Percentiles rank a stretch among this genome's conserved stretches.
These are phyloP conservation scores for Geophilus truncorum DNA, from an alignment of 2,888 invertebrate genomes.

Conservation along the genomic window DNA sequence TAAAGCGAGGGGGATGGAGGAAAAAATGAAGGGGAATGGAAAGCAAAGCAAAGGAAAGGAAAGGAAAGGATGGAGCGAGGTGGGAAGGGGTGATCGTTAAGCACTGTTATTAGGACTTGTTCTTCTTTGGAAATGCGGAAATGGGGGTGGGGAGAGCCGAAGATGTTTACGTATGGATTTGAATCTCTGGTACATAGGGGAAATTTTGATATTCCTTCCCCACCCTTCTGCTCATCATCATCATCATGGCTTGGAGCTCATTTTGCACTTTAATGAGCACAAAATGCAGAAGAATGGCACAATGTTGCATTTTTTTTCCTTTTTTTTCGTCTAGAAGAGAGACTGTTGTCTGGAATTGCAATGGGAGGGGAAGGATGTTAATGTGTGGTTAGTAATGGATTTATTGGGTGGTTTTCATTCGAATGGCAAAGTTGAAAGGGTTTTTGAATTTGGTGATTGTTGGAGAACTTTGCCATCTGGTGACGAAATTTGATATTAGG, in stretches of 20 bases:
- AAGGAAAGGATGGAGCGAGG: neutral
- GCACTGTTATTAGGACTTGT: neutral
- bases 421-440: no score
- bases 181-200: no score
- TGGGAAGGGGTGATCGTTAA: neutral
- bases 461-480: no score
- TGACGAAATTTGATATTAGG: no score
- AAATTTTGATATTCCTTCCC: neutral
- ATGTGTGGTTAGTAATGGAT: no score
- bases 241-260: neutral
- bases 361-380: no score
- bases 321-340: neutral
- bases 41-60: neutral
- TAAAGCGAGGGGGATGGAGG: neutral
- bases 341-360: no score
- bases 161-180: neutral
- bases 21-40: neutral
- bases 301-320: neutral
- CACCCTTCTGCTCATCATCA: neutral
- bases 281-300: neutral
- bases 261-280: slow-evolving; percentile 4
- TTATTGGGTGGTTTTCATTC: no score
- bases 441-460: no score
- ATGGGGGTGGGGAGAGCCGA: neutral
- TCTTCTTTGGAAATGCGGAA: neutral